These are phyloP conservation scores for Shinisaurus crocodilurus DNA, from an alignment of 2,113 vertebrate genomes.

Conservation along the genomic window DNA sequence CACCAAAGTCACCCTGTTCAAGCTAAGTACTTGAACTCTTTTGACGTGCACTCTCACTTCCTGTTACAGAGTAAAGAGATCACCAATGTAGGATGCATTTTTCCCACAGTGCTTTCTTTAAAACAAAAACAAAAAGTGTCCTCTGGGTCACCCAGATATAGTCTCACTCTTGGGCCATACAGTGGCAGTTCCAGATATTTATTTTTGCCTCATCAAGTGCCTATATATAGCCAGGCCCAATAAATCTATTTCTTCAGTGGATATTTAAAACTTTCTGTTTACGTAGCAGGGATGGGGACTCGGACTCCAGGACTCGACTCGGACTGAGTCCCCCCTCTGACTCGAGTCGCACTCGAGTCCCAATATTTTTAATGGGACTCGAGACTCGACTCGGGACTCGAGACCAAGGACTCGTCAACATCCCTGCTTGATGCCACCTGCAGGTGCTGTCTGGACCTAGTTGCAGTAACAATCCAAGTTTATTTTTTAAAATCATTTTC, in stretches of 20 bases:
- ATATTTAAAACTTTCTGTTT: not conserved
- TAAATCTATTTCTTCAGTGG: not conserved
- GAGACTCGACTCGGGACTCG: too few relatives aligned
- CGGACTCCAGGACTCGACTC: too few relatives aligned
- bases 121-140: too few relatives aligned
- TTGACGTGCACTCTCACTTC: too few relatives aligned
- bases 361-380: too few relatives aligned
- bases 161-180: not conserved
- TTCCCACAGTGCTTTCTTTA: slow-evolving; percentile 35
- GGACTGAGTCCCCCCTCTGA: too few relatives aligned
- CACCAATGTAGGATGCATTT: not conserved
- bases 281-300: not conserved
- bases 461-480: too few relatives aligned
- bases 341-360: too few relatives aligned
- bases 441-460: too few relatives aligned
- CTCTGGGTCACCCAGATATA: slow-evolving; percentile 56
- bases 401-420: too few relatives aligned
- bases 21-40: not conserved
- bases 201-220: slow-evolving; percentile 64
- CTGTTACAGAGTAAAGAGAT: not conserved
- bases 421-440: too few relatives aligned
- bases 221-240: slow-evolving; percentile 34
- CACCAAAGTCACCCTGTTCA: not conserved
- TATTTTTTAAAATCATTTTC: too few relatives aligned
- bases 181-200: slow-evolving; percentile 39